Conservation (phyloP, 2,113 vertebrate species). For the Eulemur macaco region DNA sequence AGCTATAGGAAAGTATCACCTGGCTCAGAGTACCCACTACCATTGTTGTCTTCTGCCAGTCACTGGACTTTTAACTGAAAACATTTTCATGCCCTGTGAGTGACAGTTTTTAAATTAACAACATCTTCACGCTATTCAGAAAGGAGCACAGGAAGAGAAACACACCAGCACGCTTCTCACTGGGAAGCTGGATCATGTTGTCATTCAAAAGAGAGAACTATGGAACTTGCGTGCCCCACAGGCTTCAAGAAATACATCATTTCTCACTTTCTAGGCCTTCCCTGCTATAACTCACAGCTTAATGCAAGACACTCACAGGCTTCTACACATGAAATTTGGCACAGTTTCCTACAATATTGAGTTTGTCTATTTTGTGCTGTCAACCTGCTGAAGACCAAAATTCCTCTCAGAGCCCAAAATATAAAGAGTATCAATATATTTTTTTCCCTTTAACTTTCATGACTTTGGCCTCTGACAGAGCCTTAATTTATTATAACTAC, state of each 20-base stretch:
- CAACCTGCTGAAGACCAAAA: constrained; percentile 68
- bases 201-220: constrained; percentile 65
- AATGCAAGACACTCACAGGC: constrained; percentile 42
- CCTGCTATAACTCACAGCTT: constrained; percentile 70
- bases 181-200: constrained; percentile 59
- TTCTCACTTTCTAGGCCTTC: constrained; percentile 59
- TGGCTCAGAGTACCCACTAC: constrained; percentile 70
- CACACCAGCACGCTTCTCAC: constrained; percentile 41
- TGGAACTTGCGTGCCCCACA: neutral
- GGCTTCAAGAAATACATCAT: constrained; percentile 55
- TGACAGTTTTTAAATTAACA: constrained; percentile 85
- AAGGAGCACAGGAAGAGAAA: constrained; percentile 64
- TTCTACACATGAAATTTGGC: constrained; percentile 64
- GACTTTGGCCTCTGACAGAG: constrained; percentile 54
- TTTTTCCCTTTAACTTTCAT: constrained; percentile 72
- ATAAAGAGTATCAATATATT: constrained; percentile 55
- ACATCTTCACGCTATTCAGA: constrained; percentile 70
- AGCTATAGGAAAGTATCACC: constrained; percentile 80
- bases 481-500: constrained; percentile 75
- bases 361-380: constrained; percentile 75
- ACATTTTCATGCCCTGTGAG: constrained; percentile 66
- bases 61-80: constrained; percentile 69
- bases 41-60: constrained; percentile 51
- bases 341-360: constrained; percentile 67
- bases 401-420: constrained; percentile 65